Conservation (phyloP, 2,113 vertebrate species). For the Elephas maximus region DNA sequence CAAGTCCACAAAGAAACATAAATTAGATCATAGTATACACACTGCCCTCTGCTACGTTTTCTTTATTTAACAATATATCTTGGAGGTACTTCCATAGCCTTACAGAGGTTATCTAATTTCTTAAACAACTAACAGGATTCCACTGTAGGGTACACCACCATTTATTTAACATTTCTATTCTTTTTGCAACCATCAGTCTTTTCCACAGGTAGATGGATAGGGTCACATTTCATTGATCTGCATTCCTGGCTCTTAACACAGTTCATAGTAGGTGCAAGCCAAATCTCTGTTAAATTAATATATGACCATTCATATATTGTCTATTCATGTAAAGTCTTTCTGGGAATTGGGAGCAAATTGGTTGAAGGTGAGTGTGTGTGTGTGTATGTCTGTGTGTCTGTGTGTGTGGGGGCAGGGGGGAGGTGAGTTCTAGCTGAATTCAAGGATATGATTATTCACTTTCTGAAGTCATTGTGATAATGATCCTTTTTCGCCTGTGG, state of each 20-base stretch:
- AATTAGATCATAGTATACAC: not conserved
- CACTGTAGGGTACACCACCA: no score
- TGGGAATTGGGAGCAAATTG: not conserved
- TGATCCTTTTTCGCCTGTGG: not conserved
- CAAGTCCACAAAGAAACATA: not conserved
- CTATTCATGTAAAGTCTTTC: not conserved
- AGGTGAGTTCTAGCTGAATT: not conserved
- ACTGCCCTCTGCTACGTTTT: not conserved
- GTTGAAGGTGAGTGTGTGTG: rapidly evolving
- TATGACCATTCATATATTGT: not conserved
- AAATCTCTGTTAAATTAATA: not conserved
- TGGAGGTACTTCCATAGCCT: not conserved
- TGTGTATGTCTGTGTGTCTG: not conserved
- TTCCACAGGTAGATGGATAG: not conserved
- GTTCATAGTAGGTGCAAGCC: not conserved
- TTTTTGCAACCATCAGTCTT: not conserved
- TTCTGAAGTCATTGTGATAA: not conserved
- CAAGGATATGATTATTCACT: not conserved
- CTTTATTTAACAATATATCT: not conserved
- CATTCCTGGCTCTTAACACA: not conserved
- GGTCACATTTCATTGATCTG: not conserved
- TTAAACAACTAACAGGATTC: not conserved
- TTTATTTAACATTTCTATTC: not conserved
- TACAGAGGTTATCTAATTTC: not conserved
- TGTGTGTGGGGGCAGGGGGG: not conserved